Evolutionary conservation across 1,140 invertebrate genomes (phyloP).

Genomic region (Lepidotrigona ventralis): DNA sequence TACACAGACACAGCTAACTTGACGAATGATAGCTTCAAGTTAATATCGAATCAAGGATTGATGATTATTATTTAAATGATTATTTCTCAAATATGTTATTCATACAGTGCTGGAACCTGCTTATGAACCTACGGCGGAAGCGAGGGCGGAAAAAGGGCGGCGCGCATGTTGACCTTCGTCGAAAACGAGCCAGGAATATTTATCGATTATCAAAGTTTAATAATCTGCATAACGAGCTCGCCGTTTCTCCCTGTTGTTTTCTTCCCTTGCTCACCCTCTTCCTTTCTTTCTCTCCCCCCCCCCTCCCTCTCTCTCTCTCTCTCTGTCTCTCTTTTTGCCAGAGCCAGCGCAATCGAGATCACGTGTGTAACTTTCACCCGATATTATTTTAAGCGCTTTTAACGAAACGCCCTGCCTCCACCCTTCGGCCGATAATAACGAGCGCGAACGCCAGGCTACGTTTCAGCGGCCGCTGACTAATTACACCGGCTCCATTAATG

Average conservation of each 20-base stretch:
- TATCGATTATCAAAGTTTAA: conserved; percentile 35
- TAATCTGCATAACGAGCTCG: conserved; percentile 18
- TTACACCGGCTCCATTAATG: conserved; percentile 52
- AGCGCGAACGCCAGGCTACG: conserved; percentile 6
- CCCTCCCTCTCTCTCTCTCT: not conserved
- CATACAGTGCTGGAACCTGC: no score
- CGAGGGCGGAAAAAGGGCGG: conserved; percentile 14
- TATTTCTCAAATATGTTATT: no score
- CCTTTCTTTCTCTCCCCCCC: not conserved
- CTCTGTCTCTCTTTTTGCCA: no score
- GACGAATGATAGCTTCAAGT: no score
- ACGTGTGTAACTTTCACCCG: conserved; percentile 17
- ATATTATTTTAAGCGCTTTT: conserved; percentile 46
- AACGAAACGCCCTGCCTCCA: conserved; percentile 14
- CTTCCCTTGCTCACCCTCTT: not conserved
- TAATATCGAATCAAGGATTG: no score
- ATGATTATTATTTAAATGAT: no score
- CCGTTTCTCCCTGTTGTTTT: not conserved
- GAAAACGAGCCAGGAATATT: conserved; percentile 19
- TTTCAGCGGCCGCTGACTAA: conserved; percentile 52
- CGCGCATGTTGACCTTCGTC: conserved; percentile 13
- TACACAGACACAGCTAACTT: no score
- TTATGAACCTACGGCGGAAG: not conserved
- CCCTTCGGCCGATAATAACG: conserved; percentile 27
- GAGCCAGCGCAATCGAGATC: not conserved